These are phyloP conservation scores for Drosophila prolongata DNA, from an alignment of 2,888 invertebrate species.

Conservation along the genomic window DNA sequence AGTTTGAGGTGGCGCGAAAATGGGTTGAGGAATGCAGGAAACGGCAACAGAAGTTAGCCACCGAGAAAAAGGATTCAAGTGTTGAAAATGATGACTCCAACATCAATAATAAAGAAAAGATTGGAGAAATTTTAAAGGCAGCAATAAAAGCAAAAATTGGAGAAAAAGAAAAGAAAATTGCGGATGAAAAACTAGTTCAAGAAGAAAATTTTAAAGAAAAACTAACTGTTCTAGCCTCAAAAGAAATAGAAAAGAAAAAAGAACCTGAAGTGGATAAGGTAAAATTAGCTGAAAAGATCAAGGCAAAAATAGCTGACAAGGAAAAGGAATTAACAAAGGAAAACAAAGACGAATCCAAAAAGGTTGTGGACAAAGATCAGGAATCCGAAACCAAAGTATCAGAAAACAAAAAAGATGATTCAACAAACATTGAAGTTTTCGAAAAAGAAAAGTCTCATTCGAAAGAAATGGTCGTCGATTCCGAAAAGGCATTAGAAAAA, in stretches of 20 bases:
- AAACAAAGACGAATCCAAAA: background rate
- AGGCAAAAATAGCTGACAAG: background rate
- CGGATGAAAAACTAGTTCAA: background rate
- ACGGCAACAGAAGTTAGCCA: background rate
- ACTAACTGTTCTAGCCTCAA: background rate
- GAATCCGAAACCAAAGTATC: background rate
- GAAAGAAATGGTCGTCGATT: background rate
- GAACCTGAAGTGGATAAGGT: background rate
- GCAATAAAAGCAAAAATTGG: constrained; percentile 14
- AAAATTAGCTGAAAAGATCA: background rate
- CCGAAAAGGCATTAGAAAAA: background rate
- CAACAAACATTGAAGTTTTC: background rate
- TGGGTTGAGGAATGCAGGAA: constrained; percentile 55
- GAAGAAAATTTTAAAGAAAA: no score
- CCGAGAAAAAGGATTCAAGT: background rate
- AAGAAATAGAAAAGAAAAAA: background rate
- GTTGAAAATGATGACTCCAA: background rate
- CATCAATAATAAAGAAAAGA: background rate
- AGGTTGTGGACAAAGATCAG: background rate
- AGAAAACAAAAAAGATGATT: background rate
- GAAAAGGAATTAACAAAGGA: background rate
- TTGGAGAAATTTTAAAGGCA: constrained; percentile 11
- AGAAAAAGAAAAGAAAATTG: background rate
- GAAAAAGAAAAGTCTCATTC: background rate
- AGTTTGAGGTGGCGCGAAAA: constrained; percentile 74